These are phyloP conservation scores for Ursus arctos DNA, from an alignment of 2,113 vertebrate genomes.

Conservation along the genomic window DNA sequence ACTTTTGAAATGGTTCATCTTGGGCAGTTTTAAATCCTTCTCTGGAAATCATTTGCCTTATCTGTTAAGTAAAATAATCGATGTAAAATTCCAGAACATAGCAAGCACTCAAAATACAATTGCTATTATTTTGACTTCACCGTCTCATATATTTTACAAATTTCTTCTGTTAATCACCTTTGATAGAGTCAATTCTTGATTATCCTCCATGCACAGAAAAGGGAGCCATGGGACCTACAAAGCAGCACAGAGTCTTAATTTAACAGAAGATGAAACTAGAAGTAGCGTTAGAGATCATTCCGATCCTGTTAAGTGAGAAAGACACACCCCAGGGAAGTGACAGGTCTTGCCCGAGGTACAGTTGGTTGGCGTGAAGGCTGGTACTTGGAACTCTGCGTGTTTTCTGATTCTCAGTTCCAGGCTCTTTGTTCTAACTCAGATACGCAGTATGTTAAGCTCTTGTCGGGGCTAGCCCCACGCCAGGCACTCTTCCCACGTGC, in stretches of 20 bases:
- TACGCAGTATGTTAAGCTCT: neutral
- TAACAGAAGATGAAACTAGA: neutral
- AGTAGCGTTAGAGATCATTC: neutral
- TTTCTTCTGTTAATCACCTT: neutral
- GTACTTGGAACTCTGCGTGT: neutral
- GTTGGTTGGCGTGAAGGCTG: neutral
- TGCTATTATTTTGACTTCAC: neutral
- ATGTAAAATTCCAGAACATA: neutral
- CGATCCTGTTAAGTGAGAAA: neutral
- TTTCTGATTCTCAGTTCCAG: neutral
- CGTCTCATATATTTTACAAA: neutral
- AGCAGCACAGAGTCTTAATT: neutral
- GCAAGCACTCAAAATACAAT: neutral
- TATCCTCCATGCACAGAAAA: neutral
- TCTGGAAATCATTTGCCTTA: neutral
- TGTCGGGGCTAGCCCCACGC: too few species aligned
- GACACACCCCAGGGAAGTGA: neutral
- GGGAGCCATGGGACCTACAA: neutral
- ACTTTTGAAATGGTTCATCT: conserved; percentile 20
- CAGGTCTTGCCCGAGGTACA: neutral
- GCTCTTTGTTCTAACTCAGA: neutral
- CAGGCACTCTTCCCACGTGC: neutral
- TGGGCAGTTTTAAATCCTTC: neutral
- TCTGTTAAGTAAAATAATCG: conserved; percentile 23
- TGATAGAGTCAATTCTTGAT: neutral